Evolutionary conservation across 2,797 vertebrate genomes (phyloP).

Genomic region (Yasuhikotakia modesta): DNA sequence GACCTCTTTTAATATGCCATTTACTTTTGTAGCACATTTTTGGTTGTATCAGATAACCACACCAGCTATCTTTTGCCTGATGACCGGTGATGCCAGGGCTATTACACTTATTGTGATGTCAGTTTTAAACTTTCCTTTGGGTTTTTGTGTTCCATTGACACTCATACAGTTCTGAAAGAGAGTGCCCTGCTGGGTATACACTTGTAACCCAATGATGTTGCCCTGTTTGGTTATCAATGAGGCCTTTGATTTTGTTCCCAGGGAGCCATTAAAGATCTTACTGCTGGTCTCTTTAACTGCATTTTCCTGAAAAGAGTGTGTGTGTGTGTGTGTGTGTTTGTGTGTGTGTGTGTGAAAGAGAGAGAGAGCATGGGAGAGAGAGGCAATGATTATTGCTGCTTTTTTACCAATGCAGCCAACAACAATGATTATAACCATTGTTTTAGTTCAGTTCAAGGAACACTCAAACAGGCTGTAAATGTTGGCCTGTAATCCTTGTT

Average conservation of each 20-base stretch:
- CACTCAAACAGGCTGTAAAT: not conserved
- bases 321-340: conserved; percentile 53
- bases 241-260: conserved; percentile 78
- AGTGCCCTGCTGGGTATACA: conserved; percentile 70
- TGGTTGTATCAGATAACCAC: not conserved
- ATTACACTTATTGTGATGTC: conserved; percentile 35
- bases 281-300: conserved; percentile 64
- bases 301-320: conserved; percentile 61
- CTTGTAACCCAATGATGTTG: conserved; percentile 82
- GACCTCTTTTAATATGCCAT: too few relatives aligned
- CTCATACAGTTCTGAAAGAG: conserved; percentile 56
- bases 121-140: conserved; percentile 37
- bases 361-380: conserved; percentile 46
- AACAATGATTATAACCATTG: conserved; percentile 50
- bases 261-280: conserved; percentile 78
- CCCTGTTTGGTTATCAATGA: conserved; percentile 81
- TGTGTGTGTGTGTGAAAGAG: conserved; percentile 23
- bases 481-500: conserved; percentile 6
- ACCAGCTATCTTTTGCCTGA: not conserved
- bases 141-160: conserved; percentile 42
- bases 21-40: not conserved
- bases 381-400: conserved; percentile 59
- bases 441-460: conserved; percentile 35
- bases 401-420: conserved; percentile 54
- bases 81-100: conserved; percentile 6